A percentile compares a stretch with the other conserved stretches of the same genome.
Conservation (phyloP, 2,797 vertebrate genomes). For the Anolis apletophallus region DNA sequence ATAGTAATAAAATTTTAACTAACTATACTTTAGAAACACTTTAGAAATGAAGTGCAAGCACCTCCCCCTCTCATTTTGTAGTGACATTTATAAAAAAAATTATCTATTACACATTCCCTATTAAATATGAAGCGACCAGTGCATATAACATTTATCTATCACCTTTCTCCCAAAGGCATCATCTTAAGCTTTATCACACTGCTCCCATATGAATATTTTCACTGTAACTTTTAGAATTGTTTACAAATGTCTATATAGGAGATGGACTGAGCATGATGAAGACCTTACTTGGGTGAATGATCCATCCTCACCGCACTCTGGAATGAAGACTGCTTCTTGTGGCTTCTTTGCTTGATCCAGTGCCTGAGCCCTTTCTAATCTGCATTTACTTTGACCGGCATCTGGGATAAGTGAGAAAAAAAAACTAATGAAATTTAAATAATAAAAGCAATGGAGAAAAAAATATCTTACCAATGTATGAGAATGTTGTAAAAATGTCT, state of each 20-base stretch:
- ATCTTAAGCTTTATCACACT: background rate
- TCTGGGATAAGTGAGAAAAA: conserved; percentile 77
- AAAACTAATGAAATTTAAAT: background rate
- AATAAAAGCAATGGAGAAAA: conserved; percentile 3
- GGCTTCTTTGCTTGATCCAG: conserved; percentile 91
- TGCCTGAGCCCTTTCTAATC: conserved; percentile 90
- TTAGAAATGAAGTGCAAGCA: too few relatives aligned
- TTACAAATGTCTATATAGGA: background rate
- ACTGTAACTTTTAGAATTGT: background rate
- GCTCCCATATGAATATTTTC: background rate
- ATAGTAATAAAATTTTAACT: too few relatives aligned
- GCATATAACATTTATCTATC: too few relatives aligned
- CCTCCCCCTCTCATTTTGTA: too few relatives aligned
- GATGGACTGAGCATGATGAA: background rate
- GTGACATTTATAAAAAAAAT: too few relatives aligned
- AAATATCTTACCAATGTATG: background rate
- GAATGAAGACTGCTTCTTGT: conserved; percentile 95
- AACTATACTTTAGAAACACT: too few relatives aligned
- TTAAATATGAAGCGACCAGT: too few relatives aligned
- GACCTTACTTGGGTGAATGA: conserved; percentile 90
- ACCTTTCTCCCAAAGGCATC: background rate
- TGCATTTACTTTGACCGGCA: conserved; percentile 93
- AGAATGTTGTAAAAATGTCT: accelerated
- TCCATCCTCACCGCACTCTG: conserved; percentile 96
- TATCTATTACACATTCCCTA: too few relatives aligned